Evolutionary conservation across 1,140 invertebrate species (phyloP), one percentile per base, ranked within the genome.

Genomic region (Streblospio benedicti): DNA sequence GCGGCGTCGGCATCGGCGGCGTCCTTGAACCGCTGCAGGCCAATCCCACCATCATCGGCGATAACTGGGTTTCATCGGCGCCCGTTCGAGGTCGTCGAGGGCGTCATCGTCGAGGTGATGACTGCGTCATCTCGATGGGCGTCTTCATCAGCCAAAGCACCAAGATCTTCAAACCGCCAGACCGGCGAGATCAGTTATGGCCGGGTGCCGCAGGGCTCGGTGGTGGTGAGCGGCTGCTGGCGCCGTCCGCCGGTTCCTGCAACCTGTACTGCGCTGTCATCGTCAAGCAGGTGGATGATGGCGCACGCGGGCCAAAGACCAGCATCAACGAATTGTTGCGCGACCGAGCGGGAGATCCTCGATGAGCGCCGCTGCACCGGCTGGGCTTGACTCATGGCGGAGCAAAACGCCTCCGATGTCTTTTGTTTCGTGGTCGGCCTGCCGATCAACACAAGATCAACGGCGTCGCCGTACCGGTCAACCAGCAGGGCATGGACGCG

Each of bases 1-100:
- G 43, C 2, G 43, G 43, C 18, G 43, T 45, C 9, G 43, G 43
- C 43, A 45, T 45, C 9, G 43, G 43, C 43, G 43, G 43, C 43
- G 43, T 45, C 2, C 9, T 45, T 18, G 43, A 45, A 23, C 43
- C 43, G 43, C 43, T 45, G 18, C 43, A 45, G 43, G 43, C 43
- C 18, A 23, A 18, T 18, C 43, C 43, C 18, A 23, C 25, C 43
- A 45, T 45, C 43, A 69, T 70, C 43, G 65, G 68, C 50, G 68
- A 70, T 51, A 59, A 64, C 58, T 57, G 65, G 49, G 71, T 69
- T 51, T 69, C 71, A 33, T 66, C 69, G 6, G 66, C 69, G 20
- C n/a, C n/a, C n/a, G n/a, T n/a, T n/a, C n/a, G n/a, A n/a, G n/a
- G n/a, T n/a, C n/a, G n/a, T n/a, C n/a, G n/a, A n/a, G n/a, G n/a